Percentiles rank a stretch among this genome's conserved stretches.
Conservation (phyloP, 2,113 vertebrate genomes). For the Sinocyclocheilus grahami region DNA sequence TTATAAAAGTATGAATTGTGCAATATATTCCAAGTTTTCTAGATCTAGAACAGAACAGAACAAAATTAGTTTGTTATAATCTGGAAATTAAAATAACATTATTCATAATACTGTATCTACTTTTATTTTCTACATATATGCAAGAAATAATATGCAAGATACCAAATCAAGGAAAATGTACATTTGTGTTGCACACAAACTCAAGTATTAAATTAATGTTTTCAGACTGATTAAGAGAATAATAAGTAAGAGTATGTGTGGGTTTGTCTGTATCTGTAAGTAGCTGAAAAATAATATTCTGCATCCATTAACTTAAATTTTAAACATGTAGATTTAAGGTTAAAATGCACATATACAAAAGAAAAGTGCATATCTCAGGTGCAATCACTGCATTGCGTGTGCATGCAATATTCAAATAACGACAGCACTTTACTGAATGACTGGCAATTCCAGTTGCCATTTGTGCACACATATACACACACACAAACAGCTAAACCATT, state of each 20-base stretch:
- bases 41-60: neutral
- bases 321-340: neutral
- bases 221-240: neutral
- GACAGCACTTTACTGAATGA: neutral
- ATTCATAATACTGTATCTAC: neutral
- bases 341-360: neutral
- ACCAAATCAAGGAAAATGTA: neutral
- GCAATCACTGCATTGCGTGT: neutral
- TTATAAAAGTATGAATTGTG: neutral
- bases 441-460: constrained; percentile 8
- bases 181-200: neutral
- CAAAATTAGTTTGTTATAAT: neutral
- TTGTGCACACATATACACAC: neutral
- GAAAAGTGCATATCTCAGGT: neutral
- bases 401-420: neutral
- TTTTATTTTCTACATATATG: neutral
- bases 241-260: neutral
- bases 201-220: neutral
- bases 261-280: neutral
- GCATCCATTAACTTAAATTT: neutral
- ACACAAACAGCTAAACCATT: neutral
- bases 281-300: neutral
- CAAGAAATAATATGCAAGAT: neutral
- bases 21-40: neutral
- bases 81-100: neutral